Base-by-base conservation (phyloP, 2,888 invertebrate species). In the Spodoptera exigua region DNA sequence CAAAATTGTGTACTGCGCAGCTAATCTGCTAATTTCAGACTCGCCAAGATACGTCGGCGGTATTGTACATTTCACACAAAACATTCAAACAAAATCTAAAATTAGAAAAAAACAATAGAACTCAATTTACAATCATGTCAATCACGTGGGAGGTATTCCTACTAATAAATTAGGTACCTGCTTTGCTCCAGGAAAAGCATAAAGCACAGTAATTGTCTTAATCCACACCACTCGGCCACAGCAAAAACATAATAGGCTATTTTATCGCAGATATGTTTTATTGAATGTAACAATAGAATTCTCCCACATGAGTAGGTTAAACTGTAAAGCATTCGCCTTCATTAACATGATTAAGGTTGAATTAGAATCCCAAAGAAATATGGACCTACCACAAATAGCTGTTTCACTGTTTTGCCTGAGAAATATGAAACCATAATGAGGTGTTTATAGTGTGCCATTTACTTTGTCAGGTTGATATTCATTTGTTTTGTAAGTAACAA, bases 231-330 rank as follows among this genome's bases (percentile, higher is more conserved):
- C 40, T 37, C 5, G 7, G 17, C 16, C 17, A n/a, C 16, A 43
- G 36, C 13, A 44, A 73, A 71, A 74, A 57, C 11, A 60, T 63
- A 69, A 74, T 53, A 36, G 48, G 11, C 49, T 41, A 45, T 48
- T 67, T 52, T 44, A 21, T 39, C 9, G 39, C 63, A 49, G n/a
- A 51, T 57, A 40, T 11, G 34, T 51, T 62, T 60, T 44, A 56
- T 45, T 39, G 40, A 27, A 40, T 37, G 39, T 43, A 61, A 75
- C 69, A 76, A 78, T 72, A 57, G 59, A 18, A 57, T 54, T 62
- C 41, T 39, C 14, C 35, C 45, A 65, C 34, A 34, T 47, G 66
- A 69, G 75, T 37, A 14, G 16, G 18, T 1, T 27, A 27, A 27
- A 27, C 7, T 27, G 27, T 13, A n/a, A 44, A 52, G 47, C 35